Percentiles rank a stretch among this genome's conserved stretches.
Evolutionary conservation across 2,113 vertebrate genomes (phyloP).

Genomic region (Recurvirostra avosetta): DNA sequence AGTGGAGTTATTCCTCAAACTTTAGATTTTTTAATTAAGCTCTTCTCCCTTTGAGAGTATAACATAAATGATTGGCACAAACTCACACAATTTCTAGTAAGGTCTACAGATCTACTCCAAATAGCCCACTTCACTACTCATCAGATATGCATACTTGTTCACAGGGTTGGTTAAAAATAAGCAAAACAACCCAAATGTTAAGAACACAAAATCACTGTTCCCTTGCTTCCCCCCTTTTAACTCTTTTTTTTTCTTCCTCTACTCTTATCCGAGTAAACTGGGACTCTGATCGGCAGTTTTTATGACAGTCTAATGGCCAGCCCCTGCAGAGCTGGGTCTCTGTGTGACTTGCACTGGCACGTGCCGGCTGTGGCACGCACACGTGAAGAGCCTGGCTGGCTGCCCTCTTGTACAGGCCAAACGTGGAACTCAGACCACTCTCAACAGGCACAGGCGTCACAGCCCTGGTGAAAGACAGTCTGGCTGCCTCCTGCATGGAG

Average conservation of each 20-base stretch:
- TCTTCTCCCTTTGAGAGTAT: background rate
- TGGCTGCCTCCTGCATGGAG: background rate
- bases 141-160: background rate
- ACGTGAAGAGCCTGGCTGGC: background rate
- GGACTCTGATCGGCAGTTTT: background rate
- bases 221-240: background rate
- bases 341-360: background rate
- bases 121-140: background rate
- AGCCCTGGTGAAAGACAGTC: background rate
- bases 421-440: background rate
- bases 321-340: background rate
- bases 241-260: background rate
- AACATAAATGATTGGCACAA: background rate
- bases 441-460: rapidly evolving
- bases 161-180: background rate
- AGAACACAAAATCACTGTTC: background rate
- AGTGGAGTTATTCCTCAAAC: background rate
- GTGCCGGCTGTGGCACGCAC: too few relatives aligned
- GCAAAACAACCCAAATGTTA: background rate
- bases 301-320: background rate
- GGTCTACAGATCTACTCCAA: background rate
- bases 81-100: background rate
- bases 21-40: background rate
- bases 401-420: background rate
- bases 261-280: background rate